Conservation (phyloP, 2,888 invertebrate genomes). For the Asteroscopus sphinx region DNA sequence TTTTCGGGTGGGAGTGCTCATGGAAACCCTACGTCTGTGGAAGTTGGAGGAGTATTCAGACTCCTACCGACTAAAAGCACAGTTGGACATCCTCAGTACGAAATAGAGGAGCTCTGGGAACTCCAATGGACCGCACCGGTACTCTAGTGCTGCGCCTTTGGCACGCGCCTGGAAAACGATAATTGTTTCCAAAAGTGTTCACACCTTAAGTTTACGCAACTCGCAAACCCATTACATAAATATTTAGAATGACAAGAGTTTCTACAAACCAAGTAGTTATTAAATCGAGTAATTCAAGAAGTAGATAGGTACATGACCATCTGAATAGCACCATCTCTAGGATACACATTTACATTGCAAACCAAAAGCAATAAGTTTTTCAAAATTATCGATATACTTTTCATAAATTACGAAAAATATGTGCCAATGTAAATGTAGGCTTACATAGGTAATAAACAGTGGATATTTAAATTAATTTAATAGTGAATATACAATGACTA, state of each 20-base stretch:
- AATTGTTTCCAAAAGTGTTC: no score
- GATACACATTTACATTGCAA: conserved; percentile 28
- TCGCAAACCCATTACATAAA: conserved; percentile 9
- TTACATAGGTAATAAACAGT: conserved; percentile 23
- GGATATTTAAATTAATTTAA: conserved; percentile 20
- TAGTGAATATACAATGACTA: conserved; percentile 13
- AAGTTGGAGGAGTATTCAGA: no score
- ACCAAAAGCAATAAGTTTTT: conserved; percentile 26
- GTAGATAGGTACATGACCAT: conserved; percentile 22
- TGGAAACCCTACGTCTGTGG: no score
- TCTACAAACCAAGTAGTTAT: conserved; percentile 25
- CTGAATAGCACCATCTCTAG: conserved; percentile 26
- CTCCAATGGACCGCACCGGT: no score
- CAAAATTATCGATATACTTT: conserved; percentile 30
- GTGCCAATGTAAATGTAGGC: conserved; percentile 25
- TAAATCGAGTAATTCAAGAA: conserved; percentile 36
- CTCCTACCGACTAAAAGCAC: no score
- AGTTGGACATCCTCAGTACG: no score
- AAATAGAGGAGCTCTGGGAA: no score
- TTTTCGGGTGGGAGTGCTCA: no score
- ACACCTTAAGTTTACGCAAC: neutral
- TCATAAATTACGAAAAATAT: conserved; percentile 36
- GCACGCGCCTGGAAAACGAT: no score
- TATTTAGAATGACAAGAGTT: conserved; percentile 28
- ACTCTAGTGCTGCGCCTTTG: no score